Evolutionary conservation across 1,140 invertebrate species (phyloP), one percentile per base, ranked within the genome.

Genomic region (Halictus rubicundus): DNA sequence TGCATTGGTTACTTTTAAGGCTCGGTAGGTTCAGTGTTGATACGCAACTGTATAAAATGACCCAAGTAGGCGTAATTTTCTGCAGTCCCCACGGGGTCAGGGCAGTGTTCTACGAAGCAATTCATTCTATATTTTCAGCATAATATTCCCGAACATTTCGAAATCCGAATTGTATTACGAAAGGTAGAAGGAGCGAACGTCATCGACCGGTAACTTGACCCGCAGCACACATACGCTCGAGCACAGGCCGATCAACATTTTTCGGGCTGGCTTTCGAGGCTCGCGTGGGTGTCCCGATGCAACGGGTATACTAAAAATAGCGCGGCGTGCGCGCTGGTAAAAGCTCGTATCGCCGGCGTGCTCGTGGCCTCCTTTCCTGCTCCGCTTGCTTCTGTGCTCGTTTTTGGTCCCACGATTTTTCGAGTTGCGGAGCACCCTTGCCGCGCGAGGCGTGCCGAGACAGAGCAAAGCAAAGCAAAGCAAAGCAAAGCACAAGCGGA

Each of bases 301-400:
- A 73, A 63, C 21, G 74, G 23, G n/a, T 16, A 25, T 32, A 86
- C 88, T 89, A 90, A 90, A 89, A 89, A 88, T 90, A 89, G 81
- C 79, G 68, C 82, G 68, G 69, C 85, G 86, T 85, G 87, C 87
- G 85, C 69, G 86, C 78, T 70, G 83, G 71, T 88, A 82, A 87
- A 88, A 90, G 81, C 87, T 82, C 78, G 54, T 57, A 57, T 81
- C 68, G 59, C 73, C 72, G 59, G 63, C n/a, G 42, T 46, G 39
- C 69, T 78, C 78, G 71, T 84, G 78, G 82, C 79, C 78, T 81
- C 68, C 39, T 88, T 84, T 81, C 83, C 14, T 7, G 37, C 5
- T 25, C 21, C n/a, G 65, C n/a, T 73, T 65, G 60, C n/a, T 73
- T 59, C 49, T 75, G 25, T 49, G 39, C 32, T 82, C 61, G 27